Evolutionary conservation across 2,888 invertebrate genomes (phyloP).

Genomic region (Xestoiulus laeticollis): DNA sequence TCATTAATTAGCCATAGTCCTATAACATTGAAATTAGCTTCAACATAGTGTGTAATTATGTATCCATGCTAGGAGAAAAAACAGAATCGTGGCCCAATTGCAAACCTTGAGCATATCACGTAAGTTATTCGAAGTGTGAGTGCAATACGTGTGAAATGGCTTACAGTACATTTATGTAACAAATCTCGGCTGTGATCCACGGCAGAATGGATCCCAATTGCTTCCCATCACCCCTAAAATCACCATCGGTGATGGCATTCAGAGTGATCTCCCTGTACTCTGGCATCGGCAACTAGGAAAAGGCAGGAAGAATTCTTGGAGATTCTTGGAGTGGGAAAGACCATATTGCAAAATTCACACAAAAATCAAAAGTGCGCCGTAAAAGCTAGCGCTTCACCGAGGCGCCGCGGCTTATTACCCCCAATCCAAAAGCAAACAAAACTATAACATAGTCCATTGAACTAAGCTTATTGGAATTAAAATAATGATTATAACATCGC

Average conservation of each 20-base stretch:
- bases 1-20: conserved; percentile 11
- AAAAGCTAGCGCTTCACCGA: neutral
- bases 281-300: conserved; percentile 53
- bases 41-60: neutral
- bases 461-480: neutral
- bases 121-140: conserved; percentile 43
- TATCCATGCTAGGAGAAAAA: conserved; percentile 16
- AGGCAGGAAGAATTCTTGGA: conserved; percentile 42
- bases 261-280: conserved; percentile 50
- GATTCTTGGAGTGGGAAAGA: neutral
- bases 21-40: neutral
- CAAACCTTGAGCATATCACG: neutral
- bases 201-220: conserved; percentile 52
- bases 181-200: conserved; percentile 63
- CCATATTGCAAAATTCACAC: neutral
- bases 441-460: neutral
- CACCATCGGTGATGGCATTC: conserved; percentile 47
- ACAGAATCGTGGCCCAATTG: conserved; percentile 25
- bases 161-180: conserved; percentile 63
- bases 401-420: neutral
- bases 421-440: neutral
- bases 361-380: neutral
- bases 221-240: conserved; percentile 45
- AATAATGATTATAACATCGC: neutral
- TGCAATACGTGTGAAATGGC: conserved; percentile 48